Conservation (phyloP, 2,888 invertebrate genomes). For the Tachina grossa region DNA sequence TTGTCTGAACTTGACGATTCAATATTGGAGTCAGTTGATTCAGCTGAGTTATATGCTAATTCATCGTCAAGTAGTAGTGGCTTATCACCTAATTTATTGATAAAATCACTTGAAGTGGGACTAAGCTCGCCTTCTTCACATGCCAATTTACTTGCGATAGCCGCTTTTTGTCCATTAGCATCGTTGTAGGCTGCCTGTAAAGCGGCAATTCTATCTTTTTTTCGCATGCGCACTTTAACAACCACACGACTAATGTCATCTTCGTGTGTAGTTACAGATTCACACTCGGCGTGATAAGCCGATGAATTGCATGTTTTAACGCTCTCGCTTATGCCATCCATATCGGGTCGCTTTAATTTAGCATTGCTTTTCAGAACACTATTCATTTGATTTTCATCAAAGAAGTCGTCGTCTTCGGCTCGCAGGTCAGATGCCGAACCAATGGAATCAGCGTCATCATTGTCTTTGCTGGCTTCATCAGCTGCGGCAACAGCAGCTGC, state of each 20-base stretch:
- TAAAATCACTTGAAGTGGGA: conserved; percentile 84
- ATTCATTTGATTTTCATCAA: conserved; percentile 82
- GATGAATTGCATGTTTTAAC: conserved; percentile 87
- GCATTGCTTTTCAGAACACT: conserved; percentile 70
- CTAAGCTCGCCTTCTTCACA: conserved; percentile 84
- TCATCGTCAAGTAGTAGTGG: conserved; percentile 91
- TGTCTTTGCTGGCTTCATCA: conserved; percentile 77
- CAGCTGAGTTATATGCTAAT: conserved; percentile 86
- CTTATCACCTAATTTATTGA: conserved; percentile 90
- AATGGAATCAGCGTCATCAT: conserved; percentile 87
- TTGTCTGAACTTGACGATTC: conserved; percentile 68
- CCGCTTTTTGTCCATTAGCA: conserved; percentile 34
- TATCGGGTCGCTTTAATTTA: conserved; percentile 81
- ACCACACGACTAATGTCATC: conserved; percentile 85
- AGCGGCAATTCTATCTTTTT: conserved; percentile 80
- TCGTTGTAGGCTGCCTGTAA: conserved; percentile 67
- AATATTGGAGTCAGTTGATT: conserved; percentile 73
- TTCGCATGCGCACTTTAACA: conserved; percentile 83
- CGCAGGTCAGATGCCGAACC: conserved; percentile 89
- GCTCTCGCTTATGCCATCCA: conserved; percentile 86
- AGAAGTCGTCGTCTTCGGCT: conserved; percentile 84
- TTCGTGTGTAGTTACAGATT: conserved; percentile 86
- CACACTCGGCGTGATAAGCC: conserved; percentile 89
- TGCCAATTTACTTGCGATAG: conserved; percentile 37
- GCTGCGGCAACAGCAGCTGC: conserved; percentile 72